Percentiles rank a stretch among this genome's conserved stretches.
These are phyloP conservation scores for Drosophila pegasa DNA, from an alignment of 2,888 invertebrate genomes.

Conservation along the genomic window DNA sequence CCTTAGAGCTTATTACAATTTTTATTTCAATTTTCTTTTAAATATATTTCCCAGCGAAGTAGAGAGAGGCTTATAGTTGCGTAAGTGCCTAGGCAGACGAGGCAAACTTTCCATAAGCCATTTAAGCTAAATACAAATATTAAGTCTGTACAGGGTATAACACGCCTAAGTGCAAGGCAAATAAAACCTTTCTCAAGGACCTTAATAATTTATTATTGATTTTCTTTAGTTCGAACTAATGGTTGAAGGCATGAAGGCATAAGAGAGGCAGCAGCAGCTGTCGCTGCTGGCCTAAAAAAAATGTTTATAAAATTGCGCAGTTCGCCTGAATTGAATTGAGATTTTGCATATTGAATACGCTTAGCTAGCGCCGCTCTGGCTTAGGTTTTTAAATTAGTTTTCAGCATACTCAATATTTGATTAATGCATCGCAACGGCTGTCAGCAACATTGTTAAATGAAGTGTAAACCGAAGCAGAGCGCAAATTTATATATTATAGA, in stretches of 20 bases:
- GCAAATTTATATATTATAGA: slow-evolving; percentile 20
- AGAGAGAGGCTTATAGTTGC: background rate
- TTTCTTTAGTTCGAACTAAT: background rate
- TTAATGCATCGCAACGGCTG: slow-evolving; percentile 11
- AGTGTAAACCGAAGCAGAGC: slow-evolving; percentile 1
- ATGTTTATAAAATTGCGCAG: background rate
- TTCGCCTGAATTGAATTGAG: no score
- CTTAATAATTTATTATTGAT: slow-evolving; percentile 2
- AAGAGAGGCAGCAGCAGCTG: no score
- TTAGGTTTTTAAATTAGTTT: slow-evolving; percentile 1
- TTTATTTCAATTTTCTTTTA: background rate
- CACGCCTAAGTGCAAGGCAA: background rate
- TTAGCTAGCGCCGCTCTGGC: no score
- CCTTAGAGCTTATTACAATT: background rate
- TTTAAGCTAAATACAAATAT: slow-evolving; percentile 1
- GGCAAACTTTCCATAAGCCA: slow-evolving; percentile 5
- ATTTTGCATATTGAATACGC: background rate
- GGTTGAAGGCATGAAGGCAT: background rate
- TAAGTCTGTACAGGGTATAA: background rate
- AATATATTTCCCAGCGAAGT: no score
- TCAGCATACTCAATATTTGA: slow-evolving; percentile 9
- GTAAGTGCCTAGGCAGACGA: background rate
- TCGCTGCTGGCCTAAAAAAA: background rate
- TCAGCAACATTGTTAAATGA: slow-evolving; percentile 37
- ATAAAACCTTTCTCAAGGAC: background rate